Base-by-base conservation (phyloP, 2,113 vertebrate species). In the Alethe castanea region DNA sequence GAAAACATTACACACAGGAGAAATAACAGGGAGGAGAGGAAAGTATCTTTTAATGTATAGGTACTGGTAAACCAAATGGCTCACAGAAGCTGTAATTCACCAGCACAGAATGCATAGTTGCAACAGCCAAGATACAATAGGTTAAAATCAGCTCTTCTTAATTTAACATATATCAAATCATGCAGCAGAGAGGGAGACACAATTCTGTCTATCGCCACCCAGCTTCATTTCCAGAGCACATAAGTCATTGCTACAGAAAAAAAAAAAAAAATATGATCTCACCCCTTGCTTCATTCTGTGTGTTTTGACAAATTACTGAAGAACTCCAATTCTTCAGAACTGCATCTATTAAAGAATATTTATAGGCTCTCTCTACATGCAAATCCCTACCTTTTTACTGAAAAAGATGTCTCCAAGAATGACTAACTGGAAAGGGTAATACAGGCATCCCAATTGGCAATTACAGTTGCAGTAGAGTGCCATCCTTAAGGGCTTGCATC, bases 241-340 rank as follows among this genome's bases (percentile, higher is more conserved):
- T 48, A 94, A 91, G 78, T 76, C n/a, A 81, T 45, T 69, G 57
- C 23, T 80, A 29, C 1, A 11, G 35, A 0, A 86, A 72, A 91
- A 42, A 66, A 38, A 44, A 22, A 29, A 70, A 23, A 36, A 54
- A 18, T 31, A 48, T 40, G 4, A 89, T 69, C 57, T 79, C 74
- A 89, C 9, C 33, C 19, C 53, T 81, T 0, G 0, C 28, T 92
- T 91, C 16, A 14, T 77, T 85, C 0, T 0, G 10, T 87, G 26
- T 94, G 62, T 85, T 96, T 95, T 95, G 93, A 95, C 81, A 94
- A 81, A 91, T 77, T 77, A 80, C 67, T 73, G 59, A 89, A 94
- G 33, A 92, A 62, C 66, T 77, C 36, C 15, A 72, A 31, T 91
- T 97, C 65, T 86, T 89, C n/a, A 71, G 54, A 62, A 56, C 52